phyloP scores from a whole-genome alignment of 2,113 vertebrate species.

The Chaetorhynchus papuensis region DNA sequence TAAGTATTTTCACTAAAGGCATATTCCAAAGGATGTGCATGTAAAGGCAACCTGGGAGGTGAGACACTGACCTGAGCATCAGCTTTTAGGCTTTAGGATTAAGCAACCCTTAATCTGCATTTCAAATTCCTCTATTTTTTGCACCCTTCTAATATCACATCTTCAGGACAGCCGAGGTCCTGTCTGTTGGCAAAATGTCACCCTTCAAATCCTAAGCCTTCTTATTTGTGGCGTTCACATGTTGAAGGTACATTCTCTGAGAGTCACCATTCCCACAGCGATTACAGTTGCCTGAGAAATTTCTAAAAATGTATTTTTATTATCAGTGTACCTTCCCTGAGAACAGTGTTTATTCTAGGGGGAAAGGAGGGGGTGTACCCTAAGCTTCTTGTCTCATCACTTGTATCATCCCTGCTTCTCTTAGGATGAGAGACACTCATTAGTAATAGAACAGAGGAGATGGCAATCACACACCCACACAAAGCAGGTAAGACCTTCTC shows the following conservation, averaged over 20 bases:
- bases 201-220: neutral
- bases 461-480: neutral
- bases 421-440: neutral
- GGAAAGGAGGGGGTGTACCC: constrained; percentile 35
- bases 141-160: neutral
- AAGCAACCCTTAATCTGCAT: neutral
- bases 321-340: constrained; percentile 10
- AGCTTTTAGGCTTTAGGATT: neutral
- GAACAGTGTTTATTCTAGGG: constrained; percentile 34
- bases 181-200: neutral
- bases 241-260: neutral
- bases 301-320: constrained; percentile 24
- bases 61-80: neutral
- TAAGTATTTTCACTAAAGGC: neutral
- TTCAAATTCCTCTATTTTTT: neutral
- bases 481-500: neutral
- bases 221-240: neutral
- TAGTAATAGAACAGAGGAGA: constrained; percentile 25
- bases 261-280: neutral
- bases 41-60: neutral
- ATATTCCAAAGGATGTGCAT: neutral
- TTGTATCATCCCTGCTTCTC: neutral
- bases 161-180: neutral
- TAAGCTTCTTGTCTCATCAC: constrained; percentile 1
- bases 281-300: neutral